Percentiles rank a stretch among this genome's conserved stretches.
Evolutionary conservation across 2,797 vertebrate species (phyloP).

Genomic region (Spea hammondii): DNA sequence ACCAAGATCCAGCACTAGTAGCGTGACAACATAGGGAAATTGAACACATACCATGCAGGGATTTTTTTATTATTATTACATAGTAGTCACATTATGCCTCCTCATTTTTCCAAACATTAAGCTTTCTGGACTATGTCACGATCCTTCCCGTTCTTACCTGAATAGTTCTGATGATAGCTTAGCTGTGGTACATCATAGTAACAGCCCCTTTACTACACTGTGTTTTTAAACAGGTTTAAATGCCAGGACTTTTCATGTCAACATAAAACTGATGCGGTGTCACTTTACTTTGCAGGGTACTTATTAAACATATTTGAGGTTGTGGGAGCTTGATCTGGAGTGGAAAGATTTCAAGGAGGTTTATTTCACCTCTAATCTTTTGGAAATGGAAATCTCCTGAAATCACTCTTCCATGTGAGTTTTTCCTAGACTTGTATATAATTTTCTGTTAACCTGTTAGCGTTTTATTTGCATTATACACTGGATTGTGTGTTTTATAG

Average conservation of each 20-base stretch:
- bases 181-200: too few relatives aligned
- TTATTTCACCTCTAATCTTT: background rate
- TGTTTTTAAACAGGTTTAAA: background rate
- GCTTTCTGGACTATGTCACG: too few relatives aligned
- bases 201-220: background rate
- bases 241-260: background rate
- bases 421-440: background rate
- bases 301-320: slow-evolving; percentile 17
- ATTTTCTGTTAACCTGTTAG: slow-evolving; percentile 3
- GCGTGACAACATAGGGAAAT: too few relatives aligned
- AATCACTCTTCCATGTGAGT: background rate
- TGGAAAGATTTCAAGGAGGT: slow-evolving; percentile 8
- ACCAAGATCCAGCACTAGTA: too few relatives aligned
- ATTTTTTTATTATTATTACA: too few relatives aligned
- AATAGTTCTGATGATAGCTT: too few relatives aligned
- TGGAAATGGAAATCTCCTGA: background rate
- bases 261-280: background rate
- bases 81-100: too few relatives aligned
- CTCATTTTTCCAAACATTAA: too few relatives aligned
- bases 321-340: background rate
- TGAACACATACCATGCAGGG: too few relatives aligned
- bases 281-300: slow-evolving; percentile 1
- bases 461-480: background rate
- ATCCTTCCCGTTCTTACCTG: too few relatives aligned
- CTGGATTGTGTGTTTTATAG: background rate